Conservation (phyloP, 2,797 vertebrate species). For the Anguilla obscura region DNA sequence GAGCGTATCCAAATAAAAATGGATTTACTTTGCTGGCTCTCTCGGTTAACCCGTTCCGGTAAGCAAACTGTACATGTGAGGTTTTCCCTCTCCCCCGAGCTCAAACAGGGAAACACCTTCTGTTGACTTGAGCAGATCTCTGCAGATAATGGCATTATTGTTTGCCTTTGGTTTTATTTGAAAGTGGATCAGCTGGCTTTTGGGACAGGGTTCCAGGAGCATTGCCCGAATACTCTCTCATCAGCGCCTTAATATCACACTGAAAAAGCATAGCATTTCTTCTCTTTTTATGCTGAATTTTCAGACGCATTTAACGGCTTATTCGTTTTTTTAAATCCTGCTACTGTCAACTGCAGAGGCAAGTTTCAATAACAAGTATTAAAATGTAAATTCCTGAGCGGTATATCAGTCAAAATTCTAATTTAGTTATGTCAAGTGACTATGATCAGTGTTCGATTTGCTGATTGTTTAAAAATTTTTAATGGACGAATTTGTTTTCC, state of each 20-base stretch:
- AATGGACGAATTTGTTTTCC: neutral
- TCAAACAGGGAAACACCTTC: neutral
- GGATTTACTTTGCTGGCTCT: neutral
- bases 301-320: slow-evolving; percentile 9
- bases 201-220: neutral
- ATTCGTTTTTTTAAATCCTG: neutral
- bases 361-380: slow-evolving; percentile 23
- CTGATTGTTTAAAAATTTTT: neutral
- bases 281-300: slow-evolving; percentile 18
- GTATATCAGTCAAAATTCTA: neutral
- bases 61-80: neutral
- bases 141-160: neutral
- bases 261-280: neutral
- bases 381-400: neutral
- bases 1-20: neutral
- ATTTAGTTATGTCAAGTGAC: neutral
- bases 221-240: neutral
- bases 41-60: neutral
- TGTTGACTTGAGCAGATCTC: slow-evolving; percentile 11
- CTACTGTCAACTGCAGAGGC: slow-evolving; percentile 7
- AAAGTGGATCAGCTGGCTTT: neutral
- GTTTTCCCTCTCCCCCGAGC: neutral
- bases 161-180: neutral
- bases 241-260: neutral
- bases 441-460: neutral